phyloP scores from a whole-genome alignment of 2,797 vertebrate species.

The Anabas testudineus region DNA sequence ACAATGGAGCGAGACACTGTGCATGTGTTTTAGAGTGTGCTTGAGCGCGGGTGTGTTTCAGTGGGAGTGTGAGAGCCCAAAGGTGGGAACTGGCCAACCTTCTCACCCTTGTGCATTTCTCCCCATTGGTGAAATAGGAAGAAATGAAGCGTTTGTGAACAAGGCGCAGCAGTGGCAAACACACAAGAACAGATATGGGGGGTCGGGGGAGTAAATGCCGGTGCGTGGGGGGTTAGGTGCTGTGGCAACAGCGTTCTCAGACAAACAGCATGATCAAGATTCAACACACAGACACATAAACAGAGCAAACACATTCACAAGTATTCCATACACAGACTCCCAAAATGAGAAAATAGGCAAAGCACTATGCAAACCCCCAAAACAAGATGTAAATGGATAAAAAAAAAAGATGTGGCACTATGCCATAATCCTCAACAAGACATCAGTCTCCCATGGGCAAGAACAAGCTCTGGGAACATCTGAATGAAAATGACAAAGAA shows the following conservation, averaged over 20 bases:
- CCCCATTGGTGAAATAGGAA: conserved; percentile 63
- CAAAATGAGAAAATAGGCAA: conserved; percentile 55
- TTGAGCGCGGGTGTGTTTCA: conserved; percentile 57
- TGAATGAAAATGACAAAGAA: conserved; percentile 57
- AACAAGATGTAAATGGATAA: conserved; percentile 66
- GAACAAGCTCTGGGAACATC: conserved; percentile 67
- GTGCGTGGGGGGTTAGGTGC: conserved; percentile 52
- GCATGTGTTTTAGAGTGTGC: conserved; percentile 65
- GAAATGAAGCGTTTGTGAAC: conserved; percentile 69
- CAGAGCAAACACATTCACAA: conserved; percentile 48
- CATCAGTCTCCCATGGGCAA: conserved; percentile 64
- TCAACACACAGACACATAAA: conserved; percentile 62
- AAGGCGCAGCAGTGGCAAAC: conserved; percentile 58
- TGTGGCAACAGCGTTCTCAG: conserved; percentile 72
- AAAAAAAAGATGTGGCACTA: conserved; percentile 66
- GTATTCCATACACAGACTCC: conserved; percentile 53
- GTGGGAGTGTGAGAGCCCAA: conserved; percentile 66
- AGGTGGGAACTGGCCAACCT: conserved; percentile 88
- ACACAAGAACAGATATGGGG: conserved; percentile 67
- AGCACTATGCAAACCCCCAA: conserved; percentile 36
- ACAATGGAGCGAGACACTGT: conserved; percentile 59
- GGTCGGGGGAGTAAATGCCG: conserved; percentile 69
- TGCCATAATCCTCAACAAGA: conserved; percentile 76
- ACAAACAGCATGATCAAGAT: conserved; percentile 69
- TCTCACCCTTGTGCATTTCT: conserved; percentile 81